phyloP scores from a whole-genome alignment of 2,888 invertebrate species.

The Perdita meconis region DNA sequence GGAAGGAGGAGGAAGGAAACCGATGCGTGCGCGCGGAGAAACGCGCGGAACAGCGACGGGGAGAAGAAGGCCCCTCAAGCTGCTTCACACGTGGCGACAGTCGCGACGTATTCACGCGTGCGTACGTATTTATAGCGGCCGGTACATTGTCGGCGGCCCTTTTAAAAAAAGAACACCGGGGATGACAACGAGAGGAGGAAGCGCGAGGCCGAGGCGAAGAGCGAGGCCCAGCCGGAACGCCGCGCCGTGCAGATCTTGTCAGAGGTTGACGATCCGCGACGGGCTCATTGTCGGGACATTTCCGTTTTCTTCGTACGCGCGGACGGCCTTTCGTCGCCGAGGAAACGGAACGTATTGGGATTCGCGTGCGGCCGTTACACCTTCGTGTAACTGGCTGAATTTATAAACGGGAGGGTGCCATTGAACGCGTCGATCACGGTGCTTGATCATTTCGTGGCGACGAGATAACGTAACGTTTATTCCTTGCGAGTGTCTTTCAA shows the following conservation, averaged over 20 bases:
- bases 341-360: neutral
- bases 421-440: too few relatives aligned
- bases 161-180: constrained; percentile 53
- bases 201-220: constrained; percentile 9
- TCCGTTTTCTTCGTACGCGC: constrained; percentile 20
- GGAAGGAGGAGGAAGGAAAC: constrained; percentile 40
- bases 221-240: constrained; percentile 31
- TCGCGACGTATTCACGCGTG: constrained; percentile 75
- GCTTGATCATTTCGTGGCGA: too few relatives aligned
- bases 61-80: constrained; percentile 73
- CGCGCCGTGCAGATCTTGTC: constrained; percentile 34
- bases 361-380: neutral
- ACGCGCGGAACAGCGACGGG: constrained; percentile 35
- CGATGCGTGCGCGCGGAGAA: constrained; percentile 21
- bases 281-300: constrained; percentile 8
- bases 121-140: constrained; percentile 79
- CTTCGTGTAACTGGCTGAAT: too few relatives aligned
- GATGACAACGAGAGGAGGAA: constrained; percentile 54
- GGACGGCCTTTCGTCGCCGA: neutral
- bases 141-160: constrained; percentile 68
- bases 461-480: too few relatives aligned
- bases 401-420: too few relatives aligned
- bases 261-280: constrained; percentile 42
- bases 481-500: too few relatives aligned
- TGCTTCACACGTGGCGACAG: constrained; percentile 79